Percentiles rank a stretch among this genome's conserved stretches.
Conservation (phyloP, 2,797 vertebrate genomes). For the Onychomys torridus region DNA sequence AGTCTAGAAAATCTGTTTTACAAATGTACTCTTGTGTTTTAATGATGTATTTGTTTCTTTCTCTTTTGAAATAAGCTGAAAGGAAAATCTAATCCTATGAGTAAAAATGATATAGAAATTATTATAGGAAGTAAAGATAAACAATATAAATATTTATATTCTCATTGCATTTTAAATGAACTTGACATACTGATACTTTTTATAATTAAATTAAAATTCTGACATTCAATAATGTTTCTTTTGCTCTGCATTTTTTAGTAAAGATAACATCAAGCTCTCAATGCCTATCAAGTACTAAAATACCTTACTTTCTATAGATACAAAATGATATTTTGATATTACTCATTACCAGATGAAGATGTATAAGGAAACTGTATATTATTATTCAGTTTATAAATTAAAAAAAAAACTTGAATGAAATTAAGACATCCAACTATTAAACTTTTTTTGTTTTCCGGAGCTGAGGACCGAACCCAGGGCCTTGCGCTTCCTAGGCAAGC, state of each 20-base stretch:
- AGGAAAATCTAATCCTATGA: neutral
- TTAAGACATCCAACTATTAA: neutral
- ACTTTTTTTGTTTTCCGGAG: too few relatives aligned
- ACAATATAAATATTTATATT: neutral
- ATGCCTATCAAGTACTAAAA: neutral
- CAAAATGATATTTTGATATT: neutral
- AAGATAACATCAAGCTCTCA: neutral
- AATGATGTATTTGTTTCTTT: neutral
- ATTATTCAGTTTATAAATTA: neutral
- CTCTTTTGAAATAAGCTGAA: neutral
- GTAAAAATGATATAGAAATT: neutral
- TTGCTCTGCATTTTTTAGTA: neutral
- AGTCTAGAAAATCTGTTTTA: neutral
- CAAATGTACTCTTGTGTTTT: neutral
- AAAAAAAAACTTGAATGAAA: neutral
- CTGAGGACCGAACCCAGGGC: too few relatives aligned
- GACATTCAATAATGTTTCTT: neutral
- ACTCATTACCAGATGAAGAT: neutral
- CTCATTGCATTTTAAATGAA: neutral
- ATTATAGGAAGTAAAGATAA: neutral
- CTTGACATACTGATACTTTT: neutral
- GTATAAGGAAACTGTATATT: neutral
- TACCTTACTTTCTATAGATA: neutral
- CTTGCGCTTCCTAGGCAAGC: too few relatives aligned
- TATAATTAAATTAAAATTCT: neutral